Conservation (phyloP, 2,797 vertebrate genomes). For the Sebastes vulpes region DNA sequence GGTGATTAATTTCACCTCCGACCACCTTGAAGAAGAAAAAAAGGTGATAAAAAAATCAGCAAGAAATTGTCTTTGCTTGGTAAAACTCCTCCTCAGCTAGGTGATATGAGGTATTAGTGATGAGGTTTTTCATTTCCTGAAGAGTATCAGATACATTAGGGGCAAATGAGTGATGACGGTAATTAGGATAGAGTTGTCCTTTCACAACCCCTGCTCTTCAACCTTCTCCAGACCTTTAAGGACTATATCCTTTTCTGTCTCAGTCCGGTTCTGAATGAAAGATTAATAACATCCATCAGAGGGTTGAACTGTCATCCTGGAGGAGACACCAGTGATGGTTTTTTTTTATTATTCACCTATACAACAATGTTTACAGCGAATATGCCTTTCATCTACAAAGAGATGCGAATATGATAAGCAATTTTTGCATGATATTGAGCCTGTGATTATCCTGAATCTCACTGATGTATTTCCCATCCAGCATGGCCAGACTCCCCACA, state of each 20-base stretch:
- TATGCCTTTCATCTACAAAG: slow-evolving; percentile 20
- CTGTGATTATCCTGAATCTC: slow-evolving; percentile 53
- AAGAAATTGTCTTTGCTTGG: slow-evolving; percentile 26
- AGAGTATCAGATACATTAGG: slow-evolving; percentile 69
- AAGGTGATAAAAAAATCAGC: slow-evolving; percentile 39
- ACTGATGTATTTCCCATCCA: slow-evolving; percentile 44
- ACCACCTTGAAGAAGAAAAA: slow-evolving; percentile 39
- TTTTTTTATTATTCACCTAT: neutral
- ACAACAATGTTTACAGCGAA: slow-evolving; percentile 19
- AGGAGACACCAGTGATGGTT: neutral
- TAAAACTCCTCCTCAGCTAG: slow-evolving; percentile 44
- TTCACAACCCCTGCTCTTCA: slow-evolving; percentile 74
- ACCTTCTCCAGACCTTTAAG: slow-evolving; percentile 72
- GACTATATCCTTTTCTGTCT: slow-evolving; percentile 49
- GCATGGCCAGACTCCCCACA: slow-evolving; percentile 29
- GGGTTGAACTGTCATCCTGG: slow-evolving; percentile 5
- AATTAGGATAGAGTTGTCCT: slow-evolving; percentile 80
- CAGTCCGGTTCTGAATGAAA: slow-evolving; percentile 56
- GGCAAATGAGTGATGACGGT: slow-evolving; percentile 79
- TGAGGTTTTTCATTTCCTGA: slow-evolving; percentile 66
- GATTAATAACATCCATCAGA: slow-evolving; percentile 65
- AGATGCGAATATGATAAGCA: slow-evolving; percentile 11
- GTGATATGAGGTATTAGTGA: slow-evolving; percentile 59
- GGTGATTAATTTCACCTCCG: slow-evolving; percentile 50
- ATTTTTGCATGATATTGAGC: slow-evolving; percentile 16